These are phyloP conservation scores for Thinocorus orbignyianus DNA, from an alignment of 2,113 vertebrate species.

Conservation along the genomic window DNA sequence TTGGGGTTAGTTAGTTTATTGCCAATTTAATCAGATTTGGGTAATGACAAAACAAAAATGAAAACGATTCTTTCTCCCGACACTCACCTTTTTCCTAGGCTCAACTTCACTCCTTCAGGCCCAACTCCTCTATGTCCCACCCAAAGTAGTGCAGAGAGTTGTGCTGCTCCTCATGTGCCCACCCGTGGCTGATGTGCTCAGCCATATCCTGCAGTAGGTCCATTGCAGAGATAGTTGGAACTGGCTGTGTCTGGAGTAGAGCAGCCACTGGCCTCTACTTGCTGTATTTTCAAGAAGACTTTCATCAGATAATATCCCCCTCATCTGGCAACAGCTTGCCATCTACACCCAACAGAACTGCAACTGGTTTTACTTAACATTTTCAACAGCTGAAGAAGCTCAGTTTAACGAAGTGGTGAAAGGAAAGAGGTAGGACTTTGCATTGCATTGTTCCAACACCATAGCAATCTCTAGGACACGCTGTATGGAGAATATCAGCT, in stretches of 20 bases:
- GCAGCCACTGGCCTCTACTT: background rate
- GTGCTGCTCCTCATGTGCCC: rapidly evolving
- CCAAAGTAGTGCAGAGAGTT: background rate
- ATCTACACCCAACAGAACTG: background rate
- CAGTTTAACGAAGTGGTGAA: background rate
- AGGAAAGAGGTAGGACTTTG: background rate
- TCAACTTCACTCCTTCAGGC: background rate
- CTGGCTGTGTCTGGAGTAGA: rapidly evolving
- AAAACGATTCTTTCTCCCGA: background rate
- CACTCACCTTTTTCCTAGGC: background rate
- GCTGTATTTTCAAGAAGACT: background rate
- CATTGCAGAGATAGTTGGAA: background rate
- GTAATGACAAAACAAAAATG: background rate
- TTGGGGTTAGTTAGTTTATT: background rate
- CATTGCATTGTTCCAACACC: background rate
- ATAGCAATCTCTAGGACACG: background rate
- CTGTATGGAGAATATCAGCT: background rate
- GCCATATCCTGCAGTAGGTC: rapidly evolving
- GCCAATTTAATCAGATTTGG: background rate
- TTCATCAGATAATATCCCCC: background rate
- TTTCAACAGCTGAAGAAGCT: background rate
- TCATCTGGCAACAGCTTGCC: background rate
- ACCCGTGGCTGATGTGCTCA: rapidly evolving
- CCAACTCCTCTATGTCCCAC: rapidly evolving
- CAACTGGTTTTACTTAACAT: background rate